Evolutionary conservation across 2,888 invertebrate genomes (phyloP), one percentile per base, ranked within the genome.

Genomic region (Lasioglossum oenotherae): DNA sequence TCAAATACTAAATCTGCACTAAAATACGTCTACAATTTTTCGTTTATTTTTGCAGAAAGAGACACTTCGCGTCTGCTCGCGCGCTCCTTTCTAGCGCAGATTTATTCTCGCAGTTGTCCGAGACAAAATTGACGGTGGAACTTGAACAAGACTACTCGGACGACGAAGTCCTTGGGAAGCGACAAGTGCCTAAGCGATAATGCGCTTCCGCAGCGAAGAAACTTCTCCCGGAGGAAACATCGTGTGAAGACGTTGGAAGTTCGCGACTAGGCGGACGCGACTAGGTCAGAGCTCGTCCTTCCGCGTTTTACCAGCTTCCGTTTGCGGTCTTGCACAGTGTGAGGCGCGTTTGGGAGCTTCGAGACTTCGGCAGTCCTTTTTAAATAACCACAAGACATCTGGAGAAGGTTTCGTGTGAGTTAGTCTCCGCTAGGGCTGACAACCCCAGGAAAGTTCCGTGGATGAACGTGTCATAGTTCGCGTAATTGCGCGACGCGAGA

Each of bases 171-270:
- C 79, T 64, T 12, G 23, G 38, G 4, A 69, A 19, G 35, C 49
- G 46, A 71, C 64, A 27, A 81, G 76, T 44, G 77, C 74, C 78
- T 74, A 81, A 60, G 69, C 74, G 67, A 38, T 85, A 90, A 90
- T 90, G 83, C 85, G 89, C 86, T 90, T 90, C 88, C 88, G 87
- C 44, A 19, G 72, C 77, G 78, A 67, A 31, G 49, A 87, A 90
- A 90, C 87, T 90, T 90, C 81, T 80, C 87, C 74, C 79, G 69
- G 73, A 82, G 84, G 72, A 82, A 84, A 83, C 78, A 86, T 81
- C 73, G 83, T 84, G 60, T 72, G 77, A 81, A 57, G 72, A 81
- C 69, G 74, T 80, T 78, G 53, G 64, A 77, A 79, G 60, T 60
- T 75, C 41, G 78, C 75, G 81, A 57, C 67, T 67, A 41, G 71